Evolutionary conservation across 2,888 invertebrate genomes (phyloP).

Genomic region (Stenotaenia linearis): DNA sequence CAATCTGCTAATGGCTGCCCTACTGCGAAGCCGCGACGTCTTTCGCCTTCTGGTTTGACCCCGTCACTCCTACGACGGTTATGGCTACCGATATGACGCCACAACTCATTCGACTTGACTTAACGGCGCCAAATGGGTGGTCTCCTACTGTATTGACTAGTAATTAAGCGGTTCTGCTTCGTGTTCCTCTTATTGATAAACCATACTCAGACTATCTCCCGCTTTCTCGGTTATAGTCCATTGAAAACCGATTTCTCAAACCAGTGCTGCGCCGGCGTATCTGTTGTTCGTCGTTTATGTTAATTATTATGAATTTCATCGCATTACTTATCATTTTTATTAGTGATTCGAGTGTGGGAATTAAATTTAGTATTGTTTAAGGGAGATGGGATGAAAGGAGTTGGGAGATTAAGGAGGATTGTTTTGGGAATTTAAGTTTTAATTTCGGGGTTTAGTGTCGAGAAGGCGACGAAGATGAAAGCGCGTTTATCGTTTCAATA

Average conservation of each 20-base stretch:
- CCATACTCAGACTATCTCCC: background rate
- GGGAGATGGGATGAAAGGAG: no score
- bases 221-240: background rate
- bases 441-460: no score
- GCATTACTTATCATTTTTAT: background rate
- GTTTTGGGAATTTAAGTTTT: no score
- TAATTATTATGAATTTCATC: no score
- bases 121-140: background rate
- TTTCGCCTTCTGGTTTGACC: background rate
- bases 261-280: background rate
- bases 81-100: background rate
- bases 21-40: background rate
- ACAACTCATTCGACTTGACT: background rate
- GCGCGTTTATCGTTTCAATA: no score
- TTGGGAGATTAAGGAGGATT: no score
- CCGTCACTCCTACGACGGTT: background rate
- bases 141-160: background rate
- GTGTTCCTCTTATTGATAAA: background rate
- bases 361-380: no score
- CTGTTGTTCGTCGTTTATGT: background rate
- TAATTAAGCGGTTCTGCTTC: background rate
- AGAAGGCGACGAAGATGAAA: no score
- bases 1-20: background rate
- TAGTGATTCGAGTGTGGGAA: no score
- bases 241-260: background rate